Percentiles rank a stretch among this genome's conserved stretches.
Evolutionary conservation across 2,113 vertebrate species (phyloP).

Genomic region (Acinonyx jubatus): DNA sequence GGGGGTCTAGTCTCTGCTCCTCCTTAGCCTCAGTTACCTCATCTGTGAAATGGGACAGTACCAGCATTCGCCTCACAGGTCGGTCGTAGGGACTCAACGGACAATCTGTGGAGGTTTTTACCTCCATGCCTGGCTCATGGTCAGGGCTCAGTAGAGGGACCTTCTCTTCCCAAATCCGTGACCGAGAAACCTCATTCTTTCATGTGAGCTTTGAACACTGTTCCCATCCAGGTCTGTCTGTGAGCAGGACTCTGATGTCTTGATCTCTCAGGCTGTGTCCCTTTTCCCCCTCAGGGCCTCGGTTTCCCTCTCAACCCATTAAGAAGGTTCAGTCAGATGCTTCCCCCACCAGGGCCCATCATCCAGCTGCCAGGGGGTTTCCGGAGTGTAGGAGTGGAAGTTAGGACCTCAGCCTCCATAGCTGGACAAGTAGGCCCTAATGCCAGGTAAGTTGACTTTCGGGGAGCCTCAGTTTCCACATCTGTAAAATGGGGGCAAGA

Average conservation of each 20-base stretch:
- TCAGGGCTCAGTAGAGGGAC: not conserved
- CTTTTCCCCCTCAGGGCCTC: not conserved
- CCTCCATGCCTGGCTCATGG: not conserved
- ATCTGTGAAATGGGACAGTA: not conserved
- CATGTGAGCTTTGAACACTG: not conserved
- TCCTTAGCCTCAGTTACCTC: not conserved
- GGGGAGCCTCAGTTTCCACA: not conserved
- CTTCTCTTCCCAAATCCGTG: not conserved
- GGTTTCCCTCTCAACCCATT: not conserved
- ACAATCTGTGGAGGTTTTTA: not conserved
- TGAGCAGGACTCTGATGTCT: not conserved
- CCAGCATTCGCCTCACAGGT: not conserved
- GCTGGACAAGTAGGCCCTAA: not conserved
- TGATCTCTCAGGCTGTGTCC: not conserved
- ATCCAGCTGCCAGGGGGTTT: not conserved
- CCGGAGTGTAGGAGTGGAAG: rapidly evolving
- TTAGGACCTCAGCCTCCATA: not conserved
- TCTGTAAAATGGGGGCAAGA: not conserved
- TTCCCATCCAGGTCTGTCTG: not conserved
- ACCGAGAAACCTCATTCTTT: not conserved
- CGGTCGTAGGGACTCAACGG: not conserved
- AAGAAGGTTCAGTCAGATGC: not conserved
- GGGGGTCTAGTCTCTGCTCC: not conserved
- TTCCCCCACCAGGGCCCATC: too few relatives aligned
- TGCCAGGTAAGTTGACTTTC: not conserved